Evolutionary conservation across 2,113 vertebrate genomes (phyloP).

Genomic region (Hiodon tergisus): DNA sequence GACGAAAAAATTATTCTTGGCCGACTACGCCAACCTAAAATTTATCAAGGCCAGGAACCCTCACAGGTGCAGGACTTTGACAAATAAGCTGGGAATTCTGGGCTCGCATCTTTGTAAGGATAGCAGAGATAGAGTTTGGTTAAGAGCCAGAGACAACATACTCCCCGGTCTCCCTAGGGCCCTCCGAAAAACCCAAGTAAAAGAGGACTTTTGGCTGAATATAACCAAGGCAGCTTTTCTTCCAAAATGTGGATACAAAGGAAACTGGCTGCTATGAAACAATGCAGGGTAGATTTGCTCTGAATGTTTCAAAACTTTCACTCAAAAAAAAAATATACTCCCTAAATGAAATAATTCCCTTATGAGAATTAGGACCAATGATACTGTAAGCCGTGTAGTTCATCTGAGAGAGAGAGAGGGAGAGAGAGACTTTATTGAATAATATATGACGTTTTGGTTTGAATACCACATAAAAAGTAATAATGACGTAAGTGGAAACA

Average conservation of each 20-base stretch:
- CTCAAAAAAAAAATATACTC: slow-evolving; percentile 39
- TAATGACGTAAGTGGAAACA: slow-evolving; percentile 59
- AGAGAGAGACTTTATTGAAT: slow-evolving; percentile 62
- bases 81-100: slow-evolving; percentile 66
- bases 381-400: slow-evolving; percentile 43
- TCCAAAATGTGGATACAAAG: slow-evolving; percentile 25
- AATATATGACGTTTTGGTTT: slow-evolving; percentile 65
- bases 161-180: slow-evolving; percentile 59
- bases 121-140: slow-evolving; percentile 65
- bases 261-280: slow-evolving; percentile 31
- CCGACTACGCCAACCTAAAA: slow-evolving; percentile 54
- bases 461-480: slow-evolving; percentile 63
- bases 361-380: slow-evolving; percentile 43
- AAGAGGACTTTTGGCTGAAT: slow-evolving; percentile 44
- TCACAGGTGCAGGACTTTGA: slow-evolving; percentile 68
- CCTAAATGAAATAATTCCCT: slow-evolving; percentile 45
- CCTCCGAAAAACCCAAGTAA: slow-evolving; percentile 55
- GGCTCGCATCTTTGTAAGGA: slow-evolving; percentile 55
- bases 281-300: slow-evolving; percentile 57
- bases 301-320: slow-evolving; percentile 64
- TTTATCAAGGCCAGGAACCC: slow-evolving; percentile 68
- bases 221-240: slow-evolving; percentile 56
- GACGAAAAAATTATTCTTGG: slow-evolving; percentile 63
- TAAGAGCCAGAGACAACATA: slow-evolving; percentile 54
- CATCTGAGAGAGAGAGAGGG: slow-evolving; percentile 49